These are phyloP conservation scores for Diabrotica balteata DNA, from an alignment of 2,888 invertebrate genomes.

Conservation along the genomic window DNA sequence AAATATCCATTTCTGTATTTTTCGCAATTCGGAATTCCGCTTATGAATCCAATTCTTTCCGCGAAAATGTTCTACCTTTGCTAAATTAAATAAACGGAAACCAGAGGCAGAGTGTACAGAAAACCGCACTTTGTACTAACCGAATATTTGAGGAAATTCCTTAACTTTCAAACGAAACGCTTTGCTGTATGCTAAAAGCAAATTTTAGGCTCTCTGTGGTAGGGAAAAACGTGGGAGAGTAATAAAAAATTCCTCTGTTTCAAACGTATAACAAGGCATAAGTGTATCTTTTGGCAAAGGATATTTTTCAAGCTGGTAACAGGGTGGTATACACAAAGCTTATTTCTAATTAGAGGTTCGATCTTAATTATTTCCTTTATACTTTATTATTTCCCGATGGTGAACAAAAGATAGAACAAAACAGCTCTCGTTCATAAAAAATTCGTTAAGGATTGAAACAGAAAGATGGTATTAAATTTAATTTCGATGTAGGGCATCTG, in stretches of 20 bases:
- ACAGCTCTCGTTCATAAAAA: too few species aligned
- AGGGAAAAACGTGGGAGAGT: background rate
- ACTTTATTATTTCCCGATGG: too few species aligned
- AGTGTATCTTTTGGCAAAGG: too few species aligned
- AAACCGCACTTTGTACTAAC: conserved; percentile 3
- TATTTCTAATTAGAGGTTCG: too few species aligned
- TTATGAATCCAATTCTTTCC: background rate
- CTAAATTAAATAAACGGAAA: conserved; percentile 2
- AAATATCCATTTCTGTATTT: too few species aligned
- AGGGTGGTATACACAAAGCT: too few species aligned
- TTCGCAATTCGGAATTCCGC: background rate
- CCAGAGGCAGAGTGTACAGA: background rate
- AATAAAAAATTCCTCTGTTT: background rate
- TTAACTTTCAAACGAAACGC: conserved; percentile 6
- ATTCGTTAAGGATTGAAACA: too few species aligned
- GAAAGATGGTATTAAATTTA: too few species aligned
- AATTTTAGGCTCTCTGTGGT: background rate
- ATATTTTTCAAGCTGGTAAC: too few species aligned
- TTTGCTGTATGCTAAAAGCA: conserved; percentile 3
- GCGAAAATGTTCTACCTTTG: conserved; percentile 3
- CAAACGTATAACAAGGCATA: background rate
- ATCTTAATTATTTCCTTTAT: too few species aligned
- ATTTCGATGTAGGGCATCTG: too few species aligned
- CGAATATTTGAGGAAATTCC: conserved; percentile 8
- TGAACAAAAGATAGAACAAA: too few species aligned